Evolutionary conservation across 2,113 vertebrate species (phyloP), one percentile per base, ranked within the genome.

Genomic region (Corythaeola cristata): DNA sequence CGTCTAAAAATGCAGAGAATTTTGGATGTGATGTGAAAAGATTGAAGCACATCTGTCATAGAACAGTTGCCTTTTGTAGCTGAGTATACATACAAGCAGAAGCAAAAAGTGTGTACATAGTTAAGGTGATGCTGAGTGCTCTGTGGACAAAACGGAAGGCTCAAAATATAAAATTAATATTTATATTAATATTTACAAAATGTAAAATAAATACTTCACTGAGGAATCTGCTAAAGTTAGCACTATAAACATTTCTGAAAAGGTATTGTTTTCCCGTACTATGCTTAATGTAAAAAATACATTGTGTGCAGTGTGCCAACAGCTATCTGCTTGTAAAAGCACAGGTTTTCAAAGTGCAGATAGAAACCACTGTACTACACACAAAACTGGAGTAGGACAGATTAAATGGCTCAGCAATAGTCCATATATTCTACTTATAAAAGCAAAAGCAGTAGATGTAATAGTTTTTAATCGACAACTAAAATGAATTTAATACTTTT

Each of bases 401-500:
- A 63, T 72, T 78, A 93, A 44, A 47, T 58, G 24, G 39, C 60
- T 93, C 32, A 41, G 32, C n/a, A 88, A 50, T 26, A 93, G 53
- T 30, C 52, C 3, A 3, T 44, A 32, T 32, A 71, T 50, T 71
- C 68, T 83, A 58, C 45, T 83, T 81, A 30, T 15, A 71, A 33
- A 92, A 91, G 19, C 20, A 58, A 86, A 94, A 89, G 58, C 52
- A 91, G 78, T 82, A 93, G 63, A 60, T 49, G 27, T 15, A 72
- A 66, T 58, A 94, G 32, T 78, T 71, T 91, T 90, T 62, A 87
- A 88, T 41, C 81, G 56, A 55, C 58, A 86, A 92, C 95, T 60
- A 67, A 41, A 69, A 91, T 81, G 14, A 95, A 94, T 88, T 88
- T 94, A 77, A 82, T 92, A 75, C 37, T 53, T 49, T 90, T 84